Percentiles rank a stretch among this genome's conserved stretches.
Evolutionary conservation across 1,140 invertebrate species (phyloP).

Genomic region (Rhopalosiphum padi): DNA sequence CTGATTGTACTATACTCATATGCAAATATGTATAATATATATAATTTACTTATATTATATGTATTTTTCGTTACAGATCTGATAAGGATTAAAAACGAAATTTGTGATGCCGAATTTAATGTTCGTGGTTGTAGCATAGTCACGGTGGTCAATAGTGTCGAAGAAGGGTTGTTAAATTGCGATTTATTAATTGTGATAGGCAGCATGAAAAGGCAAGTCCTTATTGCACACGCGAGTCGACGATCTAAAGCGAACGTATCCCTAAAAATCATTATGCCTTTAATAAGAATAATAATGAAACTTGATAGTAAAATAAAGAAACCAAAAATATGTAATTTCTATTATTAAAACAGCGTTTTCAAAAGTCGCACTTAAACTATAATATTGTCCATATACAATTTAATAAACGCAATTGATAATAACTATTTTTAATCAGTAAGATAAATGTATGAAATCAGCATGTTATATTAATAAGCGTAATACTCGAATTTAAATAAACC

Average conservation of each 20-base stretch:
- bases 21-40: no score
- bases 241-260: background rate
- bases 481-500: no score
- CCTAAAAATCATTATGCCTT: background rate
- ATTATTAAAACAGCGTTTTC: background rate
- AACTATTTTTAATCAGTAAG: background rate
- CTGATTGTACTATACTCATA: no score
- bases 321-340: background rate
- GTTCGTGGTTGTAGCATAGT: background rate
- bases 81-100: slow-evolving; percentile 35
- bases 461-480: no score
- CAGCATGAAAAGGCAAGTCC: background rate
- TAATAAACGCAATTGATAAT: background rate
- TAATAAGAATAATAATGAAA: background rate
- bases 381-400: background rate
- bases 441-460: no score
- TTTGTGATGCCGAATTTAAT: background rate
- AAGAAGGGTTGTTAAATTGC: slow-evolving; percentile 19
- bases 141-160: background rate
- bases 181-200: slow-evolving; percentile 22
- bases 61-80: background rate
- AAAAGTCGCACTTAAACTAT: background rate
- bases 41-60: no score
- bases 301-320: background rate
- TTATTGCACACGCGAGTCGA: background rate